These are phyloP conservation scores for Deilephila elpenor DNA, from an alignment of 2,888 invertebrate genomes.

Conservation along the genomic window DNA sequence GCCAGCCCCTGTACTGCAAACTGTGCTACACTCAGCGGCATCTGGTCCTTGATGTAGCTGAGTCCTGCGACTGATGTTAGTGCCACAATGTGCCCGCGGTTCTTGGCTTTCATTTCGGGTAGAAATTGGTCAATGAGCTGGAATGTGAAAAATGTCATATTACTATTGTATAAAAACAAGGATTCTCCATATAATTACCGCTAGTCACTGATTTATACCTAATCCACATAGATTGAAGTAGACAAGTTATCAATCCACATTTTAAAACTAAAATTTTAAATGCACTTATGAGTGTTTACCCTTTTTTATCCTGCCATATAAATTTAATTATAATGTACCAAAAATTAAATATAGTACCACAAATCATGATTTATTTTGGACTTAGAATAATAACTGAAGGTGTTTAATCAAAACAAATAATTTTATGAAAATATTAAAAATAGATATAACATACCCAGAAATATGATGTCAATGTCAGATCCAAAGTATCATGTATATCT, in stretches of 20 bases:
- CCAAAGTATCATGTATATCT: constrained; percentile 82
- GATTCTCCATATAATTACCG: too few species aligned
- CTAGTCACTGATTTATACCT: too few species aligned
- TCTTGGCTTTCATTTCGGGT: constrained; percentile 84
- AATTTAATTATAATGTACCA: too few species aligned
- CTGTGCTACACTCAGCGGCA: constrained; percentile 86
- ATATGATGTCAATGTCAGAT: constrained; percentile 85
- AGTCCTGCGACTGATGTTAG: constrained; percentile 87
- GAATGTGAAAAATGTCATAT: neutral
- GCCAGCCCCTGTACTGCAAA: constrained; percentile 88
- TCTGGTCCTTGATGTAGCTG: constrained; percentile 83
- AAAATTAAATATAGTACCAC: too few species aligned
- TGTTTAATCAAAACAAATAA: too few species aligned
- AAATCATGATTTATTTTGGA: too few species aligned
- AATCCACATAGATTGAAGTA: neutral
- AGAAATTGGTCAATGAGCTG: constrained; percentile 86
- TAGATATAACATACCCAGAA: constrained; percentile 82
- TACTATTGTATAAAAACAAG: too few species aligned
- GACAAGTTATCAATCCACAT: too few species aligned
- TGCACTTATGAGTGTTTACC: too few species aligned
- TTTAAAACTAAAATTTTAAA: too few species aligned
- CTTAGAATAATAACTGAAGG: too few species aligned
- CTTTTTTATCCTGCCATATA: too few species aligned
- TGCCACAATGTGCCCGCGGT: constrained; percentile 86
- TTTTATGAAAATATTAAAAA: neutral